Evolutionary conservation across 2,113 vertebrate species (phyloP).

Genomic region (Cryptotis parvus): DNA sequence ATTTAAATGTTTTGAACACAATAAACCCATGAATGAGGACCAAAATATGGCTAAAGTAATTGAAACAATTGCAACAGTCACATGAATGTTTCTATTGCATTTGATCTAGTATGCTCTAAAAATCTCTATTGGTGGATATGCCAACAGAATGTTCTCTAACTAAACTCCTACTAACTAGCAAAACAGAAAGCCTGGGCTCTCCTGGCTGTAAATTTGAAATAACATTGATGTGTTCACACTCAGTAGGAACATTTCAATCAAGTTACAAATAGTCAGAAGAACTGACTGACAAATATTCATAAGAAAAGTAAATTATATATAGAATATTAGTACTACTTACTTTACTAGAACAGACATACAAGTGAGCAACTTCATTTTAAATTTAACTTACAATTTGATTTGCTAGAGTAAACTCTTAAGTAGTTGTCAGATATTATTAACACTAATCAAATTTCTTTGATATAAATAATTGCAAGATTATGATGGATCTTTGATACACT

Average conservation of each 20-base stretch:
- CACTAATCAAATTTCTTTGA: constrained; percentile 6
- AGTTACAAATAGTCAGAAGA: not conserved
- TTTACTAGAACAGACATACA: constrained; percentile 12
- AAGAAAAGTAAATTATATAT: not conserved
- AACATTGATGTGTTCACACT: not conserved
- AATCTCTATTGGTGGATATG: not conserved
- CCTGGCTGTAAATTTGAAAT: not conserved
- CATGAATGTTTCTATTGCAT: not conserved
- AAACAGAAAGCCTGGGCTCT: constrained; percentile 1
- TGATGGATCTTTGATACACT: not conserved
- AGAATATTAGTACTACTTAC: constrained; percentile 24
- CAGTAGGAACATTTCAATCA: not conserved
- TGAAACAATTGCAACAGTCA: not conserved
- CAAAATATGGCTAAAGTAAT: constrained; percentile 42
- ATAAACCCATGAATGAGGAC: not conserved
- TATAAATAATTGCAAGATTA: constrained; percentile 3
- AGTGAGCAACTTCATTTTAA: not conserved
- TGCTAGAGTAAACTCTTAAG: not conserved
- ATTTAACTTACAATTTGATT: constrained; percentile 16
- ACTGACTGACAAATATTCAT: not conserved
- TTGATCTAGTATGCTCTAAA: not conserved
- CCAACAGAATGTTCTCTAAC: not conserved
- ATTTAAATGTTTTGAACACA: not conserved
- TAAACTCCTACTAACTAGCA: not conserved
- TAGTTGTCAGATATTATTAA: constrained; percentile 10